Evolutionary conservation across 2,797 vertebrate genomes (phyloP).

Genomic region (Cheirogaleus major): DNA sequence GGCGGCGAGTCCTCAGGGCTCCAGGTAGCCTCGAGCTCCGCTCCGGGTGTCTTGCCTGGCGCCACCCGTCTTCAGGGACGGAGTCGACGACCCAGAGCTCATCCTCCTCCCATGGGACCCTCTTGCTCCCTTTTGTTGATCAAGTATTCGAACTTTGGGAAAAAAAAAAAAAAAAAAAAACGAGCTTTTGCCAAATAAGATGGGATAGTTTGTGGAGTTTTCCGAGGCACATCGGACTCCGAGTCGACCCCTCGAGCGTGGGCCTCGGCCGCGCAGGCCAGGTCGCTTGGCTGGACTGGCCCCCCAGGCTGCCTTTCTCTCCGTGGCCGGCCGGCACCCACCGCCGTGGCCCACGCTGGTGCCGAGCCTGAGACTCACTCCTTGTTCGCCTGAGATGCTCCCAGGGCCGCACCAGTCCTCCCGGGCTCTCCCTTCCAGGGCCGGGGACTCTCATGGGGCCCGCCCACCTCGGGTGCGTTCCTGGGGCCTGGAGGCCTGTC

Average conservation of each 20-base stretch:
- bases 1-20: not conserved
- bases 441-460: not conserved
- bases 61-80: not conserved
- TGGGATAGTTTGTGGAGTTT: slow-evolving; percentile 35
- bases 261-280: not conserved
- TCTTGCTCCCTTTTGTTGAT: slow-evolving; percentile 53
- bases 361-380: not conserved
- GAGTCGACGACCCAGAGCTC: not conserved
- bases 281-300: not conserved
- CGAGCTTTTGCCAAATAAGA: slow-evolving; percentile 83
- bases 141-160: slow-evolving; percentile 64
- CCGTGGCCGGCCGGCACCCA: not conserved
- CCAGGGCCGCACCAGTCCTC: not conserved
- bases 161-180: not conserved
- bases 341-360: not conserved
- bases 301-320: not conserved
- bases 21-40: not conserved
- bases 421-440: not conserved
- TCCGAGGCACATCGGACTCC: not conserved
- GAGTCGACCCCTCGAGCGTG: not conserved
- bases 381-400: not conserved
- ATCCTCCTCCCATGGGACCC: not conserved
- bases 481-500: not conserved
- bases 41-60: slow-evolving; percentile 50
- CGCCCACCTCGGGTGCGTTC: not conserved